Evolutionary conservation across 2,797 vertebrate genomes (phyloP), one percentile per base, ranked within the genome.

Genomic region (Anniella stebbinsi): DNA sequence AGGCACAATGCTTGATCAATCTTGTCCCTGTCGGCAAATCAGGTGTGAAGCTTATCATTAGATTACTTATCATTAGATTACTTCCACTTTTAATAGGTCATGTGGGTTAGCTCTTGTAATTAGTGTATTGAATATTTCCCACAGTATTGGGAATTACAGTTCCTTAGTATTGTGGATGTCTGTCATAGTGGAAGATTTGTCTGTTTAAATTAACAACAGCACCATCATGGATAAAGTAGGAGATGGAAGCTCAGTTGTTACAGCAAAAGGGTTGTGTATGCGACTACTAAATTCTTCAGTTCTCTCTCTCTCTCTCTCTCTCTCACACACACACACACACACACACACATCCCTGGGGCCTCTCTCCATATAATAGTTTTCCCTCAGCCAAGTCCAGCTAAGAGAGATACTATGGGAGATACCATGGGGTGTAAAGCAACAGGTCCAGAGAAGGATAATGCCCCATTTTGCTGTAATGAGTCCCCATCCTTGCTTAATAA

Each of bases 41-140:
- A 89, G 69, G 72, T 51, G 25, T 69, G 36, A 76, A 63, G 38
- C 33, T 78, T 87, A 66, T 78, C 21, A 54, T 78, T 89, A 11
- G 36, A 67, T 89, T 54, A 84, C 23, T 69, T 67, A 66, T 78
- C 21, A 54, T 78, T 89, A 11, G 36, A 67, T 89, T 54, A 84
- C 23, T 69, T 67, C 73, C 36, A 69, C 48, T 75, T 88, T 63
- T 66, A 84, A 66, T 83, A 76, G 21, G 48, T 41, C 17, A 38
- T n/a, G n/a, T 77, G 17, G 23, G 41, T 54, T 48, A 57, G 3
- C 15, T 21, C n/a, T 83, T 73, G 4, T 66, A 66, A 33, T 4
- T 18, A n/a, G 15, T 76, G 54, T 76, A 63, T 48, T 63, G 23
- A 21, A 48, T 83, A 36, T 9, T 28, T 36, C 33, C 7, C 70